Evolutionary conservation across 2,888 invertebrate species (phyloP).

Genomic region (Diarsia dahlii): DNA sequence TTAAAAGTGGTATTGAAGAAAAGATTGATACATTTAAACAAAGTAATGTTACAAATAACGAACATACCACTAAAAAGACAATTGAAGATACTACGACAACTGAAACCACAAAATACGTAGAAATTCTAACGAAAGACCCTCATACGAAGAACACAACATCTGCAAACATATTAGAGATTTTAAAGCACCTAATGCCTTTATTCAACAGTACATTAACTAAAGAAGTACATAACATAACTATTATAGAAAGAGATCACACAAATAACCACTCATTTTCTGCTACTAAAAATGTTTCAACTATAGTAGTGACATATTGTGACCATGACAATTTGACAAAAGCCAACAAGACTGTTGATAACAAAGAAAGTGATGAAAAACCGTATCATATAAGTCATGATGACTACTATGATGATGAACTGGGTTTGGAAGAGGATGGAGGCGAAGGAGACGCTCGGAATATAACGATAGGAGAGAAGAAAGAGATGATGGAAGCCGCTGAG

Average conservation of each 20-base stretch:
- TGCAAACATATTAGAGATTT: slow-evolving; percentile 83
- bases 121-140: slow-evolving; percentile 86
- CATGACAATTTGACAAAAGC: slow-evolving; percentile 77
- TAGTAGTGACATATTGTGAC: slow-evolving; percentile 87
- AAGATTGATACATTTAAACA: slow-evolving; percentile 73
- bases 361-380: slow-evolving; percentile 62
- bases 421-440: slow-evolving; percentile 59
- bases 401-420: slow-evolving; percentile 68
- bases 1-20: slow-evolving; percentile 84
- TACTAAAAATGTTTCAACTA: slow-evolving; percentile 85
- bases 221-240: slow-evolving; percentile 86
- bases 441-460: slow-evolving; percentile 69
- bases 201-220: slow-evolving; percentile 84
- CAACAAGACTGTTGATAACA: slow-evolving; percentile 66
- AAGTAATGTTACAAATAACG: slow-evolving; percentile 19
- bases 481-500: slow-evolving; percentile 92
- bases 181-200: slow-evolving; percentile 87
- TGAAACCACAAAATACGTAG: slow-evolving; percentile 80
- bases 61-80: slow-evolving; percentile 59
- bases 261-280: slow-evolving; percentile 82
- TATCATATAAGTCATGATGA: slow-evolving; percentile 58
- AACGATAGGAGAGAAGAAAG: slow-evolving; percentile 80
- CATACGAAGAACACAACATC: slow-evolving; percentile 80
- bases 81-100: slow-evolving; percentile 64
- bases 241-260: slow-evolving; percentile 84